Percentiles rank a stretch among this genome's conserved stretches.
These are phyloP conservation scores for Pseudomyrmex concolor DNA, from an alignment of 1,140 invertebrate genomes.

Conservation along the genomic window DNA sequence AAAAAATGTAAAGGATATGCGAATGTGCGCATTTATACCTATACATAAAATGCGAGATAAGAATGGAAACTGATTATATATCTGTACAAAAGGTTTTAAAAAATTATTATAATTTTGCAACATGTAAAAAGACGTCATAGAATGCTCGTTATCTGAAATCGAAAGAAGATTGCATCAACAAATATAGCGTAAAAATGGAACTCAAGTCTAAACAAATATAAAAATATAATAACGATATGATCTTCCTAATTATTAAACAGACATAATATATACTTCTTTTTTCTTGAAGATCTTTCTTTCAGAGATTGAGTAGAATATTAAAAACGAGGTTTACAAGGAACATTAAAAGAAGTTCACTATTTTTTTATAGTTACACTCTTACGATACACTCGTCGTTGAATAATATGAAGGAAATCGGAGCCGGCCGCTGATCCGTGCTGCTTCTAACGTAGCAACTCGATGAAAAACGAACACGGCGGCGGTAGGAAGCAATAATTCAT, in stretches of 20 bases:
- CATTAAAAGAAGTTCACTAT: too few relatives aligned
- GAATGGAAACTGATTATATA: constrained; percentile 8
- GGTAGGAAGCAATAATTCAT: constrained; percentile 46
- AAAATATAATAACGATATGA: neutral
- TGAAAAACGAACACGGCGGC: constrained; percentile 45
- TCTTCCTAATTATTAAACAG: neutral
- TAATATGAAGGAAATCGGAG: constrained; percentile 33
- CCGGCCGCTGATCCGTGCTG: neutral
- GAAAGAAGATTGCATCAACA: neutral
- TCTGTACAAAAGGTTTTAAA: neutral
- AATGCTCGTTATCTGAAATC: neutral
- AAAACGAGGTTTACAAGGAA: neutral
- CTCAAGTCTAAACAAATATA: neutral
- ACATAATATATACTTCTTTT: neutral
- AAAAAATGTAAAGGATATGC: neutral
- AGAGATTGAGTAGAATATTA: neutral
- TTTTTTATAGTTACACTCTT: neutral
- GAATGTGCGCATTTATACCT: constrained; percentile 27
- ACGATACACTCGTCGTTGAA: neutral
- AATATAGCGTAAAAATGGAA: neutral
- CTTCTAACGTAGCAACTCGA: neutral
- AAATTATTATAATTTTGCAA: constrained; percentile 34
- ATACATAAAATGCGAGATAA: constrained; percentile 36
- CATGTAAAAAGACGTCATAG: neutral
- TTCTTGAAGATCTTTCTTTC: too few relatives aligned